Evolutionary conservation across 2,888 invertebrate species (phyloP).

Genomic region (Molorchus minor): DNA sequence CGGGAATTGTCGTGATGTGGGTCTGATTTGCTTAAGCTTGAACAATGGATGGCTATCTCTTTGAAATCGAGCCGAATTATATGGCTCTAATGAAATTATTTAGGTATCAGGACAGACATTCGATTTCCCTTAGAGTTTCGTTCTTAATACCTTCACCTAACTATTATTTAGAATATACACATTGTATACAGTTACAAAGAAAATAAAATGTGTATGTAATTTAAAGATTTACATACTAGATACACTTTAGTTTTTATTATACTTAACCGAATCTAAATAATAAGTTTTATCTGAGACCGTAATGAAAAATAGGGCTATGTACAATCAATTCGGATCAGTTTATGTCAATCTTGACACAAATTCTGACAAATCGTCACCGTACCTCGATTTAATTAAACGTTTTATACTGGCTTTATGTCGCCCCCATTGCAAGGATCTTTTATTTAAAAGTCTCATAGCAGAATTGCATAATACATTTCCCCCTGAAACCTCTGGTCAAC

Average conservation of each 20-base stretch:
- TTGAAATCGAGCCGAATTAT: constrained; percentile 38
- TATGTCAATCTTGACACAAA: constrained; percentile 5
- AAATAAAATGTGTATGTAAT: background rate
- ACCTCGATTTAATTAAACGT: background rate
- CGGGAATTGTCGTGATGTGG: constrained; percentile 49
- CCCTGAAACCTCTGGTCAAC: too few relatives aligned
- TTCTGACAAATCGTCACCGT: constrained; percentile 1
- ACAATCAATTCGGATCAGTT: background rate
- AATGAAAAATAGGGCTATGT: background rate
- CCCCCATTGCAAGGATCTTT: background rate
- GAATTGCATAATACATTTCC: too few relatives aligned
- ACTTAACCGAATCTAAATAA: background rate
- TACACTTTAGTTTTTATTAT: background rate
- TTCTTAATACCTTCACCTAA: too few relatives aligned
- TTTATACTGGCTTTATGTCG: background rate
- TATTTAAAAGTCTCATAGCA: too few relatives aligned
- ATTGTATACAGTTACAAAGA: background rate
- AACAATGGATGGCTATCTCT: constrained; percentile 41
- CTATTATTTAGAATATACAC: background rate
- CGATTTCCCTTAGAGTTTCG: background rate
- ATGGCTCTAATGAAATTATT: constrained; percentile 40
- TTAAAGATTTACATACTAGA: background rate
- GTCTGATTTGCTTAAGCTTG: constrained; percentile 48
- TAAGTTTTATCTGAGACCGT: background rate
- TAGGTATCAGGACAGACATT: constrained; percentile 16